Evolutionary conservation across 37 sponge, comb jelly and placozoan genomes (phyloP).

Genomic region (Oscarella lobularis): DNA sequence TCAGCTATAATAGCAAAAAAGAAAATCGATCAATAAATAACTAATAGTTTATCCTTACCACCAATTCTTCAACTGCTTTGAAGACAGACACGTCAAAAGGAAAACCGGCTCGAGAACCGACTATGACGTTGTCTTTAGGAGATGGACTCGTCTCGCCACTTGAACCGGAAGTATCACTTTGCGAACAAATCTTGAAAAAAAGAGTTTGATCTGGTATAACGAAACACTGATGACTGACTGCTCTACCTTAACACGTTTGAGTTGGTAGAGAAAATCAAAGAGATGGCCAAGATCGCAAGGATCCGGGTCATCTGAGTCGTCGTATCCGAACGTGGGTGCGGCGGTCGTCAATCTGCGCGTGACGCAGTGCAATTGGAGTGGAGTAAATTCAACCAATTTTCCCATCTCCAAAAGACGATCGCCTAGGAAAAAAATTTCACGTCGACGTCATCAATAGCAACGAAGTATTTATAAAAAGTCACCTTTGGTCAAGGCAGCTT

Average conservation of each 20-base stretch:
- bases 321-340: background rate
- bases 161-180: too few species aligned
- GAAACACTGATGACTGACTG: constrained; percentile 5
- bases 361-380: background rate
- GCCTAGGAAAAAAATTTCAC: background rate
- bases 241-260: background rate
- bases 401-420: background rate
- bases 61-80: background rate
- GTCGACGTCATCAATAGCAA: too few species aligned
- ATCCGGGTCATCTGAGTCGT: background rate
- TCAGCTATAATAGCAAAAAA: background rate
- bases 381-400: background rate
- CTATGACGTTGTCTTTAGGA: background rate
- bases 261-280: background rate
- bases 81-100: background rate
- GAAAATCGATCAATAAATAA: background rate
- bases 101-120: background rate
- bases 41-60: background rate
- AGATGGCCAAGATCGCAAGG: background rate
- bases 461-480: too few species aligned
- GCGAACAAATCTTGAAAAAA: too few species aligned
- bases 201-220: too few species aligned
- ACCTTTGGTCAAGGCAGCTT: too few species aligned
- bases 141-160: too few species aligned
- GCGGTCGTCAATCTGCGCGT: background rate